Evolutionary conservation across 2,113 vertebrate species (phyloP).

Genomic region (Mus spicilegus): DNA sequence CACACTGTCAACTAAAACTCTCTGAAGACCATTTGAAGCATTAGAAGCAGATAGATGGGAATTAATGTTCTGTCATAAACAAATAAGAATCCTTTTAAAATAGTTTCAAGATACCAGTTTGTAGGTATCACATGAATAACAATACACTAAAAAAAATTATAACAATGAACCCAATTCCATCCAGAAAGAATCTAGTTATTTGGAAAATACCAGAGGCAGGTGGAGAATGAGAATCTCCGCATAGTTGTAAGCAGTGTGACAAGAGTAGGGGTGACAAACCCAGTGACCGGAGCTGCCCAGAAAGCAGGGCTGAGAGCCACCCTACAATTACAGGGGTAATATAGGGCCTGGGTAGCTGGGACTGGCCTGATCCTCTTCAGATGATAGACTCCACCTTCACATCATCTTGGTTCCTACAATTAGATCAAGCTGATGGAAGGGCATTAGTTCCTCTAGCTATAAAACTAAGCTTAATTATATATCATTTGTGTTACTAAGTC

Average conservation of each 20-base stretch:
- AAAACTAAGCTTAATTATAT: neutral
- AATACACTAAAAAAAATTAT: constrained; percentile 44
- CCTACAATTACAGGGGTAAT: neutral
- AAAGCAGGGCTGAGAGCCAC: neutral
- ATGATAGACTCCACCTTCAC: neutral
- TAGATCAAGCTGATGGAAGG: neutral
- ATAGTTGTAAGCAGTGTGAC: neutral
- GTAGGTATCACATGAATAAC: neutral
- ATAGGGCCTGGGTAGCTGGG: neutral
- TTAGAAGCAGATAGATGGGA: neutral
- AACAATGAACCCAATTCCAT: neutral
- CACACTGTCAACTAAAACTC: neutral
- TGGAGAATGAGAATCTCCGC: neutral
- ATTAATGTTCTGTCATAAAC: neutral
- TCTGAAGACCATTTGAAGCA: neutral
- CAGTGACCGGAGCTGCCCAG: neutral
- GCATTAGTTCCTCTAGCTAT: neutral
- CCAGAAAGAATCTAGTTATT: neutral
- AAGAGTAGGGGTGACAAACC: neutral
- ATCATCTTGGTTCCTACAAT: neutral
- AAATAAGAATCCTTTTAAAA: neutral
- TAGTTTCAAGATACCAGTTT: neutral
- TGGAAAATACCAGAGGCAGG: constrained; percentile 32
- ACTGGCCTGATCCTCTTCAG: neutral
- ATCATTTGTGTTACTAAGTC: neutral